Evolutionary conservation across 1,140 invertebrate genomes (phyloP).

Genomic region (Drosophila burlai): DNA sequence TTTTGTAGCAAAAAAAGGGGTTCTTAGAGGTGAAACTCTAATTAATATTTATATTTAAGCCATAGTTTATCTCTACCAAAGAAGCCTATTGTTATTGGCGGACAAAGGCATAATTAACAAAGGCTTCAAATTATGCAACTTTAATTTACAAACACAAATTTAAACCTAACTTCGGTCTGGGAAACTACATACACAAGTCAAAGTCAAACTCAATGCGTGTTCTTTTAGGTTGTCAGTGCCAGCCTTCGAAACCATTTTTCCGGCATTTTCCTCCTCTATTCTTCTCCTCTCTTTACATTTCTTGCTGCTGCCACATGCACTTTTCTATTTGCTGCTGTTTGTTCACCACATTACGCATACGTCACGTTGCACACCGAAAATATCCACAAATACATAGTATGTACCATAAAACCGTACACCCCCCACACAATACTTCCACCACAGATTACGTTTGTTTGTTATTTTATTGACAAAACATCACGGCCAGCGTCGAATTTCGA

Average conservation of each 20-base stretch:
- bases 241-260: background rate
- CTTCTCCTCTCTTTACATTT: background rate
- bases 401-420: background rate
- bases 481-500: conserved; percentile 16
- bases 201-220: background rate
- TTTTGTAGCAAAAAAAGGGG: too few species aligned
- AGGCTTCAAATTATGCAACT: too few species aligned
- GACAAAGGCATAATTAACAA: background rate
- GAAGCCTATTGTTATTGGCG: background rate
- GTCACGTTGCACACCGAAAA: conserved; percentile 13
- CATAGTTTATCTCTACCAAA: background rate
- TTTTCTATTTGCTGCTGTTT: background rate
- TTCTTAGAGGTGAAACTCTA: background rate
- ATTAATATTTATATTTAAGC: background rate
- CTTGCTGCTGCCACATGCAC: conserved; percentile 9
- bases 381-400: background rate
- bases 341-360: conserved; percentile 26
- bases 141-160: background rate
- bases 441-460: conserved; percentile 40
- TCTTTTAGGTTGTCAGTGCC: conserved; percentile 3
- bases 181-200: background rate
- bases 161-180: background rate
- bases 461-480: conserved; percentile 61
- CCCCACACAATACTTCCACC: background rate
- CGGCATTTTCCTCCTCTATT: background rate